Conservation (phyloP, 2,888 invertebrate species). For the Microchrysa polita region DNA sequence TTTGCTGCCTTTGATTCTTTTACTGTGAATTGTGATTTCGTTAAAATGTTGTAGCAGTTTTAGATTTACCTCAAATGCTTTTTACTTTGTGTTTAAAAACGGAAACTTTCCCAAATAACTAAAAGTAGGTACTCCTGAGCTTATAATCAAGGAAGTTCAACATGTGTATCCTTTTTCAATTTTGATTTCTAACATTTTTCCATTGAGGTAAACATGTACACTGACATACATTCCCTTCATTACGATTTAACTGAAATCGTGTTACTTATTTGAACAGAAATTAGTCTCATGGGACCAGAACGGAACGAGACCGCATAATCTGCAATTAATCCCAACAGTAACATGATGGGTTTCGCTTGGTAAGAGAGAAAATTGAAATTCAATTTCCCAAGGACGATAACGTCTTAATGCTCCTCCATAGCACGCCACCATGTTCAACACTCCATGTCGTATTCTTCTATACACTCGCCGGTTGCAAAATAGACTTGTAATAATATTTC, state of each 20-base stretch:
- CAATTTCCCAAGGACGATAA: not conserved
- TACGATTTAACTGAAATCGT: not conserved
- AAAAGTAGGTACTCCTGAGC: too few species aligned
- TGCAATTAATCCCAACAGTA: not conserved
- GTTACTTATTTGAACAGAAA: slow-evolving; percentile 1
- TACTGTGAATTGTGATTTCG: too few species aligned
- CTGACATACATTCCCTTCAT: not conserved
- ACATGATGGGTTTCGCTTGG: not conserved
- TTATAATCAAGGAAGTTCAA: too few species aligned
- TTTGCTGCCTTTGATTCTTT: too few species aligned
- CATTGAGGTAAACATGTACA: too few species aligned
- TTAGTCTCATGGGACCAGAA: not conserved
- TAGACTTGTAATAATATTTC: slow-evolving; percentile 2
- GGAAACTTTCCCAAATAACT: too few species aligned
- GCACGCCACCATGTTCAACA: not conserved
- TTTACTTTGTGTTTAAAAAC: too few species aligned
- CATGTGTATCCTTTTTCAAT: too few species aligned
- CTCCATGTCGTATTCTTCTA: not conserved
- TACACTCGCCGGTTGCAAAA: not conserved
- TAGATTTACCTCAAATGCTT: too few species aligned
- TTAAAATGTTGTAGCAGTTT: too few species aligned
- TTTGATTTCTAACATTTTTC: too few species aligned
- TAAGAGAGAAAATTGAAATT: not conserved
- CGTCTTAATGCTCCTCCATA: not conserved
- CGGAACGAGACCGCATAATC: not conserved